phyloP scores from a whole-genome alignment of 1,140 invertebrate genomes.

The Pseudachorutes palmiensis region DNA sequence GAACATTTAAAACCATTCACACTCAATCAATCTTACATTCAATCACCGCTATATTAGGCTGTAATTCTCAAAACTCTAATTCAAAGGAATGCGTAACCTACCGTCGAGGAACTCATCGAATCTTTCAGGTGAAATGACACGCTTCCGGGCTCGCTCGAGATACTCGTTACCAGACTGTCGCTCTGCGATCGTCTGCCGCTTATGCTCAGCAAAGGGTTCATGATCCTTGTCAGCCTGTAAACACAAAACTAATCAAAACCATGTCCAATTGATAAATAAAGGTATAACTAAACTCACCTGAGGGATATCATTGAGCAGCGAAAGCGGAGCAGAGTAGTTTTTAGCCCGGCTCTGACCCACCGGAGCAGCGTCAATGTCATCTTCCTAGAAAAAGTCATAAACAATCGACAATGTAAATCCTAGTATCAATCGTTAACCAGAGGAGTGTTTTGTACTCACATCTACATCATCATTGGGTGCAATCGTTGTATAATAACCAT shows the following conservation, averaged over 20 bases:
- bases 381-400: conserved; percentile 60
- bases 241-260: no score
- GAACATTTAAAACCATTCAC: no score
- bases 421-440: neutral
- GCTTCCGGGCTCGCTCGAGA: conserved; percentile 69
- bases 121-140: conserved; percentile 92
- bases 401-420: conserved; percentile 13
- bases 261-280: conserved; percentile 20
- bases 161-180: conserved; percentile 84
- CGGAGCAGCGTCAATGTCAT: conserved; percentile 65
- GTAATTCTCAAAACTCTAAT: conserved; percentile 21
- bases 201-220: conserved; percentile 91
- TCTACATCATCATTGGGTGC: conserved; percentile 83
- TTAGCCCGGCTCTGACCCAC: conserved; percentile 57
- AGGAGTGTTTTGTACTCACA: conserved; percentile 48
- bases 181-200: conserved; percentile 82
- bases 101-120: conserved; percentile 96
- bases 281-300: conserved; percentile 51
- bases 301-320: conserved; percentile 79
- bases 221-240: conserved; percentile 77
- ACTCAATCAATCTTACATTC: neutral
- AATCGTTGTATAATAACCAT: conserved; percentile 92
- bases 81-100: conserved; percentile 49
- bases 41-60: no score
- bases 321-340: conserved; percentile 70